These are phyloP conservation scores for Metallyticus violacea DNA, from an alignment of 2,888 invertebrate species.

Conservation along the genomic window DNA sequence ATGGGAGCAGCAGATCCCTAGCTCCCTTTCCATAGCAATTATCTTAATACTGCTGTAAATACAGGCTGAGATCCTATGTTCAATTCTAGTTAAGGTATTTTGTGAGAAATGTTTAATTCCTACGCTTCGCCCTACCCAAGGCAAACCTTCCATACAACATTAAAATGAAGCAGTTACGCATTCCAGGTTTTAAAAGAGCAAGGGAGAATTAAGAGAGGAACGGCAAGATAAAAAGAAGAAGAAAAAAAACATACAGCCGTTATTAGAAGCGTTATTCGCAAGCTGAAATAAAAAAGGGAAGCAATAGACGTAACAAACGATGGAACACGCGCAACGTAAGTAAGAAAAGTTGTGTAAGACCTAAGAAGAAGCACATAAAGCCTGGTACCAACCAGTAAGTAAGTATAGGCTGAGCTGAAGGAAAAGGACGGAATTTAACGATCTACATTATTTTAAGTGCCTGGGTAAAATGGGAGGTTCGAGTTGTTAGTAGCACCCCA, in stretches of 20 bases:
- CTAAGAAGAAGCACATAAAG: neutral
- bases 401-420: neutral
- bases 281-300: neutral
- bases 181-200: neutral
- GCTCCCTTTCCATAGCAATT: conserved; percentile 10
- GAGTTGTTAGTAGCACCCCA: conserved; percentile 3
- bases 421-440: conserved; percentile 27
- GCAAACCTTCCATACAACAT: neutral
- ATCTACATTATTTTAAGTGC: conserved; percentile 25
- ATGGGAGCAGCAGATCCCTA: neutral
- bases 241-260: neutral
- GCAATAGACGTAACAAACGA: neutral
- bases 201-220: neutral
- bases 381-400: conserved; percentile 10
- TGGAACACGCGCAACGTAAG: neutral
- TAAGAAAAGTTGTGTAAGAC: neutral
- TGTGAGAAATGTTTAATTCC: conserved; percentile 10
- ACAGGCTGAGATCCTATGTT: conserved; percentile 5
- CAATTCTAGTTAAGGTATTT: conserved; percentile 16
- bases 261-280: neutral
- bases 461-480: conserved; percentile 18
- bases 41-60: conserved; percentile 24
- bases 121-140: neutral
- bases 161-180: conserved; percentile 4
- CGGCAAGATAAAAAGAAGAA: neutral